Evolutionary conservation across 2,113 vertebrate genomes (phyloP), one percentile per base, ranked within the genome.

Genomic region (Pomatorhinus ruficollis): DNA sequence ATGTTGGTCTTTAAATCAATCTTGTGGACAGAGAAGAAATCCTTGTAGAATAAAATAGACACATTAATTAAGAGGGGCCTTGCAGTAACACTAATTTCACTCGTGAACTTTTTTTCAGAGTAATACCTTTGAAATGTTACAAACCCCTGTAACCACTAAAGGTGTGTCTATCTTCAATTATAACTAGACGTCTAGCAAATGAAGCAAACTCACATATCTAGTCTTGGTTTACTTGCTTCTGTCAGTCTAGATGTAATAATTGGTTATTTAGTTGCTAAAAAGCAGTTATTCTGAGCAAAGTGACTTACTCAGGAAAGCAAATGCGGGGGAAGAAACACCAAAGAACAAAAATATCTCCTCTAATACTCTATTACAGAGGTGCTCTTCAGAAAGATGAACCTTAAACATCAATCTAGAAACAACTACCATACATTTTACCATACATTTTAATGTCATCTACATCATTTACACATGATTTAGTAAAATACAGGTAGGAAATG

Each of bases 61-160:
- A 61, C 77, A 52, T 89, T 84, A 96, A 96, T 91, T 95, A 95
- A 89, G 78, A 76, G 70, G 59, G 68, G 93, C 53, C 5, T 91
- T 88, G 53, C 35, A 64, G 56, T 49, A 94, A 50, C 31, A 87
- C 53, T 68, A 40, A 50, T 87, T 94, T 86, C 65, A 84, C 17
- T 40, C 0, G 0, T 42, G 18, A 25, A 68, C 65, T 35, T 57
- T 95, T 77, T 79, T 95, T 93, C 50, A 63, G 75, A 84, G 50
- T 90, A 95, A 96, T 97, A 87, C 52, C 87, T 90, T 47, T 64
- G 74, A 93, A 91, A 89, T 82, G 60, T 68, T 96, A 89, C 47
- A 83, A 87, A 83, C 44, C 0, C 9, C 47, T 71, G 12, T 71
- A 93, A 86, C 49, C 68, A 54, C 72, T 89, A 90, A 86, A 91